Base-by-base conservation (phyloP, 1,140 invertebrate species). In the Hycleus cichorii region DNA sequence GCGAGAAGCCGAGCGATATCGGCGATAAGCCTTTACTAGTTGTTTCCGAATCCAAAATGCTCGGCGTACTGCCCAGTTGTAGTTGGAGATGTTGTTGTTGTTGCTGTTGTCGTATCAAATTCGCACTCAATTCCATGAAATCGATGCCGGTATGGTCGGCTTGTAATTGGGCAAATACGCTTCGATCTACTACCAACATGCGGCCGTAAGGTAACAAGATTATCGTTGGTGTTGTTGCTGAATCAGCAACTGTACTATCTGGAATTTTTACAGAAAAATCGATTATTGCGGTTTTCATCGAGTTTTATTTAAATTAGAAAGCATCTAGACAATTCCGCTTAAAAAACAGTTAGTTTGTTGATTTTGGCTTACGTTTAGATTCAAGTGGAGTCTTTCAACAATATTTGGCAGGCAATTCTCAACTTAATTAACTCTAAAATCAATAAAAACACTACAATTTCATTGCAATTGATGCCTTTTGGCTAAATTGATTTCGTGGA, bases 181-280 rank as follows among this genome's bases (percentile, higher is more conserved):
- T 73, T 32, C 78, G 72, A 52, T 81, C 80, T 3, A 81, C 78
- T 8, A 81, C 78, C n/a, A 81, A 68, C 78, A 81, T 81, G 50
- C 80, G 71, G 2, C 80, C 80, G 57, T 80, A 78, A 0, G 80
- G 80, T n/a, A 81, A 64, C 3, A 81, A 71, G 47, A 81, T 80
- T 52, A 81, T 78, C 49, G 79, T 80, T 6, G 80, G 80, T 6
- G 79, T 78, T 11, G 73, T 45, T 47, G 65, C 58, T 40, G 62
- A 58, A 40, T 62, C 62, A 59, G 59, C 58, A 5, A 3, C 32
- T 47, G 64, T 58, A 62, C 63, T 72, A 68, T 51, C 69, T 71
- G 63, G 5, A 66, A 70, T 5, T 32, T 3, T 32, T 7, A 4
- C 32, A 4, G 32, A 32, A 32, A 32, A 4, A 32, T 32, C 7